Conservation (phyloP, 2,797 vertebrate species). For the Neomorphus geoffroyi region DNA sequence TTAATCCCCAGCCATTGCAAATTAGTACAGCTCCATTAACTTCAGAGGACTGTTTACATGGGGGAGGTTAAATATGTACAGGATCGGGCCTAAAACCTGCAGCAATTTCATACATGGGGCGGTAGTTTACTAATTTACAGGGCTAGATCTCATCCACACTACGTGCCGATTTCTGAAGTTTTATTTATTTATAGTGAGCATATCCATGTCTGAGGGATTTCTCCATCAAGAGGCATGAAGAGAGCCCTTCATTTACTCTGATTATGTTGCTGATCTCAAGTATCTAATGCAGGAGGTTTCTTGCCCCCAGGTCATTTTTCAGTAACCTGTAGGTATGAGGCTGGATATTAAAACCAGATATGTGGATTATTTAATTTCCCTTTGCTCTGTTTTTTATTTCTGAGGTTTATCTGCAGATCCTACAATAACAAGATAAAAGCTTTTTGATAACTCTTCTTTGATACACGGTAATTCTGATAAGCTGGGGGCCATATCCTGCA, state of each 20-base stretch:
- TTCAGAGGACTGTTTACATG: neutral
- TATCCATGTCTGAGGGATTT: neutral
- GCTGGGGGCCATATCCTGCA: neutral
- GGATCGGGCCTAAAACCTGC: conserved; percentile 19
- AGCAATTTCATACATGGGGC: neutral
- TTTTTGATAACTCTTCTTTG: neutral
- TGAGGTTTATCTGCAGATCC: neutral
- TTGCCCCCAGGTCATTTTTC: neutral
- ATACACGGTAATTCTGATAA: neutral
- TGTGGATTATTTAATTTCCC: neutral
- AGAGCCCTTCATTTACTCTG: neutral
- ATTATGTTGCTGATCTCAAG: neutral
- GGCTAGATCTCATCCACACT: neutral
- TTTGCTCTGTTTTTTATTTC: neutral
- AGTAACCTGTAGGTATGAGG: neutral
- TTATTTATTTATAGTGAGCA: neutral
- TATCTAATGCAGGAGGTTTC: neutral
- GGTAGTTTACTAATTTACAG: neutral
- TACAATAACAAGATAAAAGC: neutral
- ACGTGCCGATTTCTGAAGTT: neutral
- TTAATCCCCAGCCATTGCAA: conserved; percentile 11
- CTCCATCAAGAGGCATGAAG: neutral
- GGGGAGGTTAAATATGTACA: neutral
- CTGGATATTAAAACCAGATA: neutral
- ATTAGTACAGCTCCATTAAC: conserved; percentile 51